Evolutionary conservation across 2,888 invertebrate species (phyloP).

Genomic region (Dastarcus helophoroides): DNA sequence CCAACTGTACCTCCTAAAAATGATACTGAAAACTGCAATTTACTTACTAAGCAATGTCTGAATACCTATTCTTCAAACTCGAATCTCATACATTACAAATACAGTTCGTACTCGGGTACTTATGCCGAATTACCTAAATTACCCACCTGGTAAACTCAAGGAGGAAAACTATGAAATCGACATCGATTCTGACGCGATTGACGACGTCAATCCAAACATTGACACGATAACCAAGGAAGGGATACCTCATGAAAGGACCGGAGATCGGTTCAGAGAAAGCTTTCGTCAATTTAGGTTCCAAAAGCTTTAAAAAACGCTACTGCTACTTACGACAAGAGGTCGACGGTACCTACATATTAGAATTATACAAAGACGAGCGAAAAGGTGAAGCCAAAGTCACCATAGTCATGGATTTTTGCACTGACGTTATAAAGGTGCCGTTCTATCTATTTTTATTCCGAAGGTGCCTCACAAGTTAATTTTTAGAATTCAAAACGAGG

Average conservation of each 20-base stretch:
- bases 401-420: slow-evolving; percentile 89
- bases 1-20: slow-evolving; percentile 33
- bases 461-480: neutral
- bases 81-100: slow-evolving; percentile 86
- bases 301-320: slow-evolving; percentile 83
- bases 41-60: slow-evolving; percentile 58
- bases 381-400: slow-evolving; percentile 84
- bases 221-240: slow-evolving; percentile 81
- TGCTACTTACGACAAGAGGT: slow-evolving; percentile 84
- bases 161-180: slow-evolving; percentile 87
- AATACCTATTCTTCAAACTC: slow-evolving; percentile 76
- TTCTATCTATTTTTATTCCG: too few relatives aligned
- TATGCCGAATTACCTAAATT: slow-evolving; percentile 80
- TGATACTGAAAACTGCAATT: slow-evolving; percentile 41
- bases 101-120: slow-evolving; percentile 75
- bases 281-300: slow-evolving; percentile 84
- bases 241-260: slow-evolving; percentile 83
- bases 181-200: slow-evolving; percentile 73
- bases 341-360: slow-evolving; percentile 82
- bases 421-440: slow-evolving; percentile 70
- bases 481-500: slow-evolving; percentile 71
- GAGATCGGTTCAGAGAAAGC: slow-evolving; percentile 83
- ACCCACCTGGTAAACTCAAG: slow-evolving; percentile 48
- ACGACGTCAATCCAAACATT: slow-evolving; percentile 52
- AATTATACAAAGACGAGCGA: slow-evolving; percentile 87